These are phyloP conservation scores for Tethya wilhelma DNA, from an alignment of 37 sponge, comb jelly and placozoan species.

Conservation along the genomic window DNA sequence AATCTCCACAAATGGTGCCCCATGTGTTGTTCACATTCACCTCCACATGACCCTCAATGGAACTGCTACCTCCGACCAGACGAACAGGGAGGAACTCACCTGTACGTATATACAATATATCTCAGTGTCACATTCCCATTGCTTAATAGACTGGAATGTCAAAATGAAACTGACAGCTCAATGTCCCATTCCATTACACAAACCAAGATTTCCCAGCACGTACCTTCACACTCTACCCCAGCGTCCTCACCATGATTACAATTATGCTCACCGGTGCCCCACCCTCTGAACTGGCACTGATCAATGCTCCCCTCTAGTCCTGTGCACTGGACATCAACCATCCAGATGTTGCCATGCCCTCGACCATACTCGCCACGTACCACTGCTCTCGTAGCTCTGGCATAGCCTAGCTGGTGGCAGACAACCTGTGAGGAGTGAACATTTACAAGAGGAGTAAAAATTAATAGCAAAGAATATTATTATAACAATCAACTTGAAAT, in stretches of 20 bases:
- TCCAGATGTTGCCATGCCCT: conserved; percentile 58
- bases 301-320: conserved; percentile 50
- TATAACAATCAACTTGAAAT: not conserved
- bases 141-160: not conserved
- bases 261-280: conserved; percentile 65
- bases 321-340: conserved; percentile 62
- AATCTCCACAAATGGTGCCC: conserved; percentile 60
- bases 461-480: not conserved
- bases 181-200: no score
- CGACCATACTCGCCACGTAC: conserved; percentile 40
- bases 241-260: conserved; percentile 56
- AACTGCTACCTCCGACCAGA: conserved; percentile 19
- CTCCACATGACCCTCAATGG: conserved; percentile 45
- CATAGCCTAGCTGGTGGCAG: conserved; percentile 68
- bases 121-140: not conserved
- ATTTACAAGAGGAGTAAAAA: no score
- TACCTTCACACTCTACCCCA: no score
- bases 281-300: conserved; percentile 55
- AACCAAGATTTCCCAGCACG: conserved; percentile 11
- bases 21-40: conserved; percentile 30
- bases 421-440: conserved; percentile 35
- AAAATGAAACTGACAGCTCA: conserved; percentile 1
- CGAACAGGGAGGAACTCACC: conserved; percentile 9
- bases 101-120: not conserved
- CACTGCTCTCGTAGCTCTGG: conserved; percentile 13